phyloP scores from a whole-genome alignment of 37 sponge, comb jelly and placozoan species.

The Spongilla lacustris region DNA sequence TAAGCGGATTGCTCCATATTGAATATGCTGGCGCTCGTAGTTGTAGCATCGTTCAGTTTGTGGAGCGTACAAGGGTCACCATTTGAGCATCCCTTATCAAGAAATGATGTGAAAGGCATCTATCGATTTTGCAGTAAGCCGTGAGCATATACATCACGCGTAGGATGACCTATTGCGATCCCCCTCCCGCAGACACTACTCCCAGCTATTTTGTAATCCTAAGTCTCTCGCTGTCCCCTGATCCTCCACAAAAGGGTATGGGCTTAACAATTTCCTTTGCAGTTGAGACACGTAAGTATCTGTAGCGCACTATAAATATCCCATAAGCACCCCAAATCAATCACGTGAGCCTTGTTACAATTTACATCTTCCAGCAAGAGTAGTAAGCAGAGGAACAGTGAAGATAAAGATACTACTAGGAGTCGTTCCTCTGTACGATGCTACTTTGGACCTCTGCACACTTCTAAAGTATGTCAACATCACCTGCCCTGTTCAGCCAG shows the following conservation, averaged over 20 bases:
- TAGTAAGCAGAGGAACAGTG: slow-evolving; percentile 31
- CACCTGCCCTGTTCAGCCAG: slow-evolving; percentile 31
- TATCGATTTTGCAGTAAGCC: background rate
- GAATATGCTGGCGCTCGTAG: background rate
- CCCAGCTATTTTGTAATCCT: background rate
- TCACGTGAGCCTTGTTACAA: too few species aligned
- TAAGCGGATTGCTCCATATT: background rate
- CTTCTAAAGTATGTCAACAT: background rate
- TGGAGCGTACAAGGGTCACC: background rate
- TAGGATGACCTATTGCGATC: too few species aligned
- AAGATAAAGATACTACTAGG: background rate
- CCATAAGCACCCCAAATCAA: too few species aligned
- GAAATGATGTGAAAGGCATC: background rate
- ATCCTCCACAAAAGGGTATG: slow-evolving; percentile 14
- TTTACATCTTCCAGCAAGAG: slow-evolving; percentile 25
- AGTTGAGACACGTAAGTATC: slow-evolving; percentile 7
- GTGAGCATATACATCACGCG: background rate
- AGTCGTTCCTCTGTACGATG: background rate
- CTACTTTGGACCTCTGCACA: slow-evolving; percentile 27
- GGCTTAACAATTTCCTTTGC: background rate
- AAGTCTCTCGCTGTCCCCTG: slow-evolving; percentile 8
- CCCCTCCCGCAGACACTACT: background rate
- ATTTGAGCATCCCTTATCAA: background rate
- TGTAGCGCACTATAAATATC: background rate
- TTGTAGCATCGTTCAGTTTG: background rate